Base-by-base conservation (phyloP, 2,113 vertebrate genomes). In the Anarhynchus alexandrinus region DNA sequence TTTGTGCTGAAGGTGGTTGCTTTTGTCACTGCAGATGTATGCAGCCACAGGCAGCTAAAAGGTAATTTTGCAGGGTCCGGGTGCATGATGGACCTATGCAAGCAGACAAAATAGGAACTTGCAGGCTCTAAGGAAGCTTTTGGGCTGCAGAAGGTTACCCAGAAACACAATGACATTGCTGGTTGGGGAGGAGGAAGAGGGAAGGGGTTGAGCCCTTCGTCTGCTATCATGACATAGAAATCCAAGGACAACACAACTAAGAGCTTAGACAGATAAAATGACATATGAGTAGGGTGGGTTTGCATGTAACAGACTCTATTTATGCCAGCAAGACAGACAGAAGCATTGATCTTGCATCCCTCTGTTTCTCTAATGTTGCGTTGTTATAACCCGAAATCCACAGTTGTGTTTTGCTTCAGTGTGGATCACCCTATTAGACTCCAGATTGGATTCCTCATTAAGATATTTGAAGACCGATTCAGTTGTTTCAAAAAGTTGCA, bases 361-460 rank as follows among this genome's bases (percentile, higher is more conserved):
- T 54, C 11, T 42, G 15, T 77, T 78, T 78, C 26, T 27, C 27
- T 59, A 74, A 85, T 32, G 3, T 58, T 70, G 16, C 3, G 3
- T 40, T 1, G 0, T 22, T 82, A 3, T 32, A 85, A 45, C 22
- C 38, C 0, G 0, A 82, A 82, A 38, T 29, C 38, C 27, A 11
- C 26, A 67, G 19, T 1, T 54, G 52, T n/a, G 22, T 55, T 82
- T 85, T 90, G 3, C 34, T 76, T 57, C 85, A 59, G 2, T 17
- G 17, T 19, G 29, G 34, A 19, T 73, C 22, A 16, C 27, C 23
- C 5, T 62, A 4, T 62, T 43, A 47, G 55, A 42, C 2, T 74
- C 11, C 0, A 5, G n/a, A 66, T 0, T 58, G 12, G 85, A 73
- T 25, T 73, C 21, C 12, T 58, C 22, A 54, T 61, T 64, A 61